These are phyloP conservation scores for Taenaris catops DNA, from an alignment of 2,888 invertebrate genomes.

Conservation along the genomic window DNA sequence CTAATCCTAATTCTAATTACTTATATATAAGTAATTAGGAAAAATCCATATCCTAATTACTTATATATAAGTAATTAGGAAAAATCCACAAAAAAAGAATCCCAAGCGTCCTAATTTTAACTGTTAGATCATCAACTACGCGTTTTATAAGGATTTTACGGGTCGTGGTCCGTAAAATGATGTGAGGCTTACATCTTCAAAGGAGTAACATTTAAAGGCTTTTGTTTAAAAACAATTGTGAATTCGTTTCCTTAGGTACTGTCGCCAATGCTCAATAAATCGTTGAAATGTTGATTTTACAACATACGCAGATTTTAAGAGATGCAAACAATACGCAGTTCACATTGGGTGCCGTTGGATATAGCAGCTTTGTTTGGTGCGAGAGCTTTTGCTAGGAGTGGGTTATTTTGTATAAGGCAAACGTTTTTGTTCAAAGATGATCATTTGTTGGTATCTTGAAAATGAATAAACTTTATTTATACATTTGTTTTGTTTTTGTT, in stretches of 20 bases:
- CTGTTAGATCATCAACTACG: slow-evolving; percentile 59
- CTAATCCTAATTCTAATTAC: too few species aligned
- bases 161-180: neutral
- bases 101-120: too few species aligned
- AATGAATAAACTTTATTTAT: too few species aligned
- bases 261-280: slow-evolving; percentile 8
- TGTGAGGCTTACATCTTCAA: neutral
- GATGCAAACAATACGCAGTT: slow-evolving; percentile 51
- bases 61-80: too few species aligned
- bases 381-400: too few species aligned
- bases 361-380: slow-evolving; percentile 35
- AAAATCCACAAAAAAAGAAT: too few species aligned
- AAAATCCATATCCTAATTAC: too few species aligned
- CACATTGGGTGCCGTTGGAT: slow-evolving; percentile 47
- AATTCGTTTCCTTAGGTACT: slow-evolving; percentile 12
- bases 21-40: too few species aligned
- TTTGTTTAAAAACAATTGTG: slow-evolving; percentile 42
- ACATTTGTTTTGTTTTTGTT: too few species aligned
- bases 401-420: too few species aligned
- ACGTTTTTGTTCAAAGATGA: too few species aligned
- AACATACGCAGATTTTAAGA: slow-evolving; percentile 25
- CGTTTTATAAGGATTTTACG: neutral
- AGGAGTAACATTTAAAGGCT: slow-evolving; percentile 28
- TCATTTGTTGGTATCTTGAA: too few species aligned
- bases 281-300: slow-evolving; percentile 3